A percentile compares a stretch with the other conserved stretches of the same genome.
phyloP scores from a whole-genome alignment of 2,888 invertebrate species.

The Drosophila niveifrons region DNA sequence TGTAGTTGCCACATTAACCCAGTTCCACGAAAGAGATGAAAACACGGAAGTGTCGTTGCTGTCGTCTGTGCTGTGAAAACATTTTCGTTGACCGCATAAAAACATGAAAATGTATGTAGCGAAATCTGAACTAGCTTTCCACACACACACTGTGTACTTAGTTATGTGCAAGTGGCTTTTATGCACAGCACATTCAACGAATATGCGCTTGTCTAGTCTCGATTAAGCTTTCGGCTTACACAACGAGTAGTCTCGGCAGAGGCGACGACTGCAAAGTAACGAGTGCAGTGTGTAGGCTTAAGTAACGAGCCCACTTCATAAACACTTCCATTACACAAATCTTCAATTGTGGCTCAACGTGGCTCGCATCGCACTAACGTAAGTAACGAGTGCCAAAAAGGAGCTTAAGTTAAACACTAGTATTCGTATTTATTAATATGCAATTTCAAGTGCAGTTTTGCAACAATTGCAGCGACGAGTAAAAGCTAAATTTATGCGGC shows the following conservation, averaged over 20 bases:
- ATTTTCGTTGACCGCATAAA: conserved; percentile 62
- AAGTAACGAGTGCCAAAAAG: not conserved
- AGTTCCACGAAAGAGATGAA: conserved; percentile 60
- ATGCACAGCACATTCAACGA: conserved; percentile 32
- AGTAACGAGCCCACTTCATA: not conserved
- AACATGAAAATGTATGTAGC: conserved; percentile 67
- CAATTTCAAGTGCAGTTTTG: conserved; percentile 26
- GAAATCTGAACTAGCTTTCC: conserved; percentile 35
- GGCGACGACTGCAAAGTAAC: not conserved
- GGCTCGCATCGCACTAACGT: not conserved
- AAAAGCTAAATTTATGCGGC: not conserved
- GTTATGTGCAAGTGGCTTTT: conserved; percentile 41
- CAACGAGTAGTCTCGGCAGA: not conserved
- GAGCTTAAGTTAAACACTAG: not conserved
- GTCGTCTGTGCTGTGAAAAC: conserved; percentile 58
- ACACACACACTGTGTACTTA: conserved; percentile 21
- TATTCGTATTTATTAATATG: conserved; percentile 1
- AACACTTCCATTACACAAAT: not conserved
- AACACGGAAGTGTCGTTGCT: conserved; percentile 72
- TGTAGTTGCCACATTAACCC: conserved; percentile 72
- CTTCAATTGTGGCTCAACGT: not conserved
- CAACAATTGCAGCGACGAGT: conserved; percentile 32
- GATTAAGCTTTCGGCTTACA: not conserved
- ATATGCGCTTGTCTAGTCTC: not conserved
- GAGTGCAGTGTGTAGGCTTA: not conserved